Base-by-base conservation (phyloP, 2,797 vertebrate species). In the Dendrocincla fuliginosa region DNA sequence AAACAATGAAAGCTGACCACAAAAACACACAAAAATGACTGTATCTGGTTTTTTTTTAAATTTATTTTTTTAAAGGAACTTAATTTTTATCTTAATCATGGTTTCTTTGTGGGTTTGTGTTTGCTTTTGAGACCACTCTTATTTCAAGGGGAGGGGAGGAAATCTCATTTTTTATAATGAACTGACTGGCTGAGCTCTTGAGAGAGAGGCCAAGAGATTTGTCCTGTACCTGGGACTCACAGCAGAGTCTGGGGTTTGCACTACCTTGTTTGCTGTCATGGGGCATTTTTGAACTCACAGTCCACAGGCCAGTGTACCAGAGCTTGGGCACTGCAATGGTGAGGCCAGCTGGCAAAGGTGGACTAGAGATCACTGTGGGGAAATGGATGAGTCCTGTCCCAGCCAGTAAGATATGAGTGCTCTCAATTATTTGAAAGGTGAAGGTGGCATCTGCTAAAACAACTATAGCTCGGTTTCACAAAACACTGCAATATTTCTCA, bases 101-200 rank as follows among this genome's bases (percentile, higher is more conserved):
- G 5, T 24, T 92, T 73, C n/a, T 76, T 77, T 59, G 10, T 15
- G 11, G 27, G 23, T 39, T 61, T 69, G 8, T 84, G 32, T 19
- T 55, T 55, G 6, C 6, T 20, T 84, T 63, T 71, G 35, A 73
- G 16, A 73, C 13, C 11, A 32, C 61, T 89, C 19, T 82, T 57
- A 57, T 69, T 79, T 82, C 22, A 56, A 53, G 1, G 3, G 7
- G 5, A 17, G 5, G 2, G 8, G 6, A 1, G 1, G 2, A 16
- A 32, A 64, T n/a, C 14, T 42, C 18, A 17, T 50, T 39, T 65
- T 80, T 89, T 22, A 15, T 30, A 68, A 65, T 35, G n/a, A 76
- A 73, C 14, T 49, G 41, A 71, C 37, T 74, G 41, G 15, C 4
- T 25, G 79, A 82, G 33, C 11, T 32, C 42, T 30, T 53, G 32